phyloP scores from a whole-genome alignment of 2,888 invertebrate genomes.

The Drosophila koepferae region DNA sequence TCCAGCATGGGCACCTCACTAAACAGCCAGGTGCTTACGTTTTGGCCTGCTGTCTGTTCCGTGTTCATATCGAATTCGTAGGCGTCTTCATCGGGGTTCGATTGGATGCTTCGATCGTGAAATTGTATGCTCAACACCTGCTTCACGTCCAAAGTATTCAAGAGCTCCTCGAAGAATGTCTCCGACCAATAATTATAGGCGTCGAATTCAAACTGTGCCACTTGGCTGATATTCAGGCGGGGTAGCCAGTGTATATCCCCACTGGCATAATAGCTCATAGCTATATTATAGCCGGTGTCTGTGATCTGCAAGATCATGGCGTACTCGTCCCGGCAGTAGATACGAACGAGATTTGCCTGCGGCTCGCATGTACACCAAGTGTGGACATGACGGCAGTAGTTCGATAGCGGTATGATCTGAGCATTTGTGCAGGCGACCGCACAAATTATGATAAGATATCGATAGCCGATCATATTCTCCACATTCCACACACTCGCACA shows the following conservation, averaged over 20 bases:
- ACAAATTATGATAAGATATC: slow-evolving; percentile 29
- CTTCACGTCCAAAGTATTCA: slow-evolving; percentile 52
- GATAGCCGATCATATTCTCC: slow-evolving; percentile 40
- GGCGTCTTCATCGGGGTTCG: neutral
- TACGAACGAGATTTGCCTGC: slow-evolving; percentile 63
- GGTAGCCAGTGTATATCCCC: slow-evolving; percentile 52
- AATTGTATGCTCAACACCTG: slow-evolving; percentile 53
- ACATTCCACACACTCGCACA: slow-evolving; percentile 16
- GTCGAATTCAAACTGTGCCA: slow-evolving; percentile 66
- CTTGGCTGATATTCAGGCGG: slow-evolving; percentile 47
- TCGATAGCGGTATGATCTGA: slow-evolving; percentile 64
- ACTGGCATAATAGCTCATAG: slow-evolving; percentile 62
- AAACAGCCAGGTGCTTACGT: slow-evolving; percentile 59
- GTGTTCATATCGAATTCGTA: neutral
- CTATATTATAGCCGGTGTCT: slow-evolving; percentile 51
- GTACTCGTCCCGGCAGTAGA: slow-evolving; percentile 61
- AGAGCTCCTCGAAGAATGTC: slow-evolving; percentile 55
- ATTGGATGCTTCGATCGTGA: slow-evolving; percentile 54
- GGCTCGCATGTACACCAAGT: slow-evolving; percentile 55
- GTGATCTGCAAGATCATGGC: slow-evolving; percentile 59
- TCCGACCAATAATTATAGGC: slow-evolving; percentile 66
- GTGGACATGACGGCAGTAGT: slow-evolving; percentile 50
- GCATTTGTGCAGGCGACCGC: slow-evolving; percentile 18
- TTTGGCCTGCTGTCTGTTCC: neutral
- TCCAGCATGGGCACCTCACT: slow-evolving; percentile 50